Evolutionary conservation across 2,113 vertebrate species (phyloP).

Genomic region (Rattus rattus): DNA sequence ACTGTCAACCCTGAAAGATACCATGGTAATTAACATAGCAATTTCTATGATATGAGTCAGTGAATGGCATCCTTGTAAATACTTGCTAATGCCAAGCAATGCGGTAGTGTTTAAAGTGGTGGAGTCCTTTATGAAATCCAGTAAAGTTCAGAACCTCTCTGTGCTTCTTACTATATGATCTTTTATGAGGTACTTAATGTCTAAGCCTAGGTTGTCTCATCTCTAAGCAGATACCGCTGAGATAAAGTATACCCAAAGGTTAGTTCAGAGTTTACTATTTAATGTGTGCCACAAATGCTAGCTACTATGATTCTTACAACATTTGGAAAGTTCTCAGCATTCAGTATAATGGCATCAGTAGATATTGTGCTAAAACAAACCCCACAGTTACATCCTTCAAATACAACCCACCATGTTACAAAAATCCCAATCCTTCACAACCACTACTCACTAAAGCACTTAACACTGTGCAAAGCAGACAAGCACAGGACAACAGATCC

Average conservation of each 20-base stretch:
- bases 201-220: background rate
- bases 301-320: background rate
- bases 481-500: background rate
- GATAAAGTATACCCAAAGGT: background rate
- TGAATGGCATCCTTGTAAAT: background rate
- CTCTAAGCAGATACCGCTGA: background rate
- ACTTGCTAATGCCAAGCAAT: background rate
- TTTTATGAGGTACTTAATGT: background rate
- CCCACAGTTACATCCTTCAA: background rate
- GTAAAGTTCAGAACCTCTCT: background rate
- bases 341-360: background rate
- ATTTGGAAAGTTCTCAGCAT: background rate
- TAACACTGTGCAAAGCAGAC: background rate
- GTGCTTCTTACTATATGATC: background rate
- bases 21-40: background rate
- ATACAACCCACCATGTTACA: background rate
- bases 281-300: background rate
- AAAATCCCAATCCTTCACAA: background rate
- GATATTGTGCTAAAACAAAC: constrained; percentile 7
- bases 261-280: constrained; percentile 34
- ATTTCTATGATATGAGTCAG: background rate
- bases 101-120: background rate
- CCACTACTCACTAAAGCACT: background rate
- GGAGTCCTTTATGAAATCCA: background rate
- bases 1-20: background rate